phyloP scores from a whole-genome alignment of 2,888 invertebrate species.

The Taphrorychus bicolor region DNA sequence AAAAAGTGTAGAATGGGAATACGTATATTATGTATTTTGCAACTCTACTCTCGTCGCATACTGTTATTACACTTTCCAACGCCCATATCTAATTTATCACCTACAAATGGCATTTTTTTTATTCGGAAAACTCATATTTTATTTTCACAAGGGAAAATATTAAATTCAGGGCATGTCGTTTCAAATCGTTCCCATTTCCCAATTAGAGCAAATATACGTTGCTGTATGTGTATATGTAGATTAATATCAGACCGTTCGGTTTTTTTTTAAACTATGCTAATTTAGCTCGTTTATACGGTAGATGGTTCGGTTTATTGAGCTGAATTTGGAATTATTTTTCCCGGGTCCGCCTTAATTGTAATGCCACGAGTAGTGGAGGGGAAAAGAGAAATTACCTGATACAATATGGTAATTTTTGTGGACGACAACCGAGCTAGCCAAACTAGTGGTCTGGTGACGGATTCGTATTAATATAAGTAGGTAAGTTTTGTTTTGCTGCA shows the following conservation, averaged over 20 bases:
- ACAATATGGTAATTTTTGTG: slow-evolving; percentile 1
- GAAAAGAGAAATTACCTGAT: slow-evolving; percentile 5
- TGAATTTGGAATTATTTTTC: slow-evolving; percentile 1
- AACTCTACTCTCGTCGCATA: too few species aligned
- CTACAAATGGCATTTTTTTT: too few species aligned
- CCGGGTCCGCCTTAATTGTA: not conserved
- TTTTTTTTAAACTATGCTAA: slow-evolving; percentile 8
- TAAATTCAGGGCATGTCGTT: not conserved
- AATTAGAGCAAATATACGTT: not conserved
- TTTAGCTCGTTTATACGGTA: not conserved
- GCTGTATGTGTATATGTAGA: slow-evolving; percentile 3
- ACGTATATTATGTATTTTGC: too few species aligned
- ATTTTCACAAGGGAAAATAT: not conserved
- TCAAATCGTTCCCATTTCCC: slow-evolving; percentile 1
- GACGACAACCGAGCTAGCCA: too few species aligned
- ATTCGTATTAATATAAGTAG: too few species aligned
- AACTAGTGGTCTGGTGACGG: too few species aligned
- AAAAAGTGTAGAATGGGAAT: too few species aligned
- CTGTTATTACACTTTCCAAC: too few species aligned
- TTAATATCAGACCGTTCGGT: not conserved
- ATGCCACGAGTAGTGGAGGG: not conserved
- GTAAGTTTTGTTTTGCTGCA: too few species aligned
- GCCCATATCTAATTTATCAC: too few species aligned
- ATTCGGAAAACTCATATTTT: slow-evolving; percentile 4
- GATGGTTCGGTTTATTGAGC: slow-evolving; percentile 4